Evolutionary conservation across 2,888 invertebrate species (phyloP).

Genomic region (Autographa gamma): DNA sequence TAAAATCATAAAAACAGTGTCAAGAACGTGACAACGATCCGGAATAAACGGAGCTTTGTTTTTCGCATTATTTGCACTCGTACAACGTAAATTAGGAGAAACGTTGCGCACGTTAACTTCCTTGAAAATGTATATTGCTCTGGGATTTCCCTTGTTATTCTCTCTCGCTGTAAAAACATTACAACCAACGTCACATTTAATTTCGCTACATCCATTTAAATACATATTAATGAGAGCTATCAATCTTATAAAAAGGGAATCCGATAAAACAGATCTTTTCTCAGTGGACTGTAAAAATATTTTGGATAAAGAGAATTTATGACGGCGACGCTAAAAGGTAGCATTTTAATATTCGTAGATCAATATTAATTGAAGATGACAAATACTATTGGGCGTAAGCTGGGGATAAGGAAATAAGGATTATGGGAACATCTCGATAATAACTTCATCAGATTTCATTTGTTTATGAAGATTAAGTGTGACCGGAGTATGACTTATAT

Average conservation of each 20-base stretch:
- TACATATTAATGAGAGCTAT: slow-evolving; percentile 17
- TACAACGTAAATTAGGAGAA: slow-evolving; percentile 4
- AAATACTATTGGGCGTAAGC: slow-evolving; percentile 22
- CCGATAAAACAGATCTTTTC: slow-evolving; percentile 22
- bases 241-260: slow-evolving; percentile 27
- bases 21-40: slow-evolving; percentile 1
- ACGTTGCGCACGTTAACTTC: slow-evolving; percentile 14
- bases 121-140: slow-evolving; percentile 26
- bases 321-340: slow-evolving; percentile 13
- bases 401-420: slow-evolving; percentile 19
- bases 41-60: not conserved
- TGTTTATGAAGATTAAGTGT: slow-evolving; percentile 11
- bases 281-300: slow-evolving; percentile 19
- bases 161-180: slow-evolving; percentile 12
- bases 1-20: not conserved
- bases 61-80: slow-evolving; percentile 10
- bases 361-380: slow-evolving; percentile 26
- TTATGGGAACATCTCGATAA: slow-evolving; percentile 11
- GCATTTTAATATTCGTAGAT: slow-evolving; percentile 27
- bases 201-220: slow-evolving; percentile 15
- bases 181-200: slow-evolving; percentile 17
- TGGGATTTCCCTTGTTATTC: slow-evolving; percentile 23
- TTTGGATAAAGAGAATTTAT: slow-evolving; percentile 7
- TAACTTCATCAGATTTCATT: slow-evolving; percentile 6
- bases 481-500: not conserved